Conservation (phyloP, 2,797 vertebrate species). For the Acanthurus leucopareius region DNA sequence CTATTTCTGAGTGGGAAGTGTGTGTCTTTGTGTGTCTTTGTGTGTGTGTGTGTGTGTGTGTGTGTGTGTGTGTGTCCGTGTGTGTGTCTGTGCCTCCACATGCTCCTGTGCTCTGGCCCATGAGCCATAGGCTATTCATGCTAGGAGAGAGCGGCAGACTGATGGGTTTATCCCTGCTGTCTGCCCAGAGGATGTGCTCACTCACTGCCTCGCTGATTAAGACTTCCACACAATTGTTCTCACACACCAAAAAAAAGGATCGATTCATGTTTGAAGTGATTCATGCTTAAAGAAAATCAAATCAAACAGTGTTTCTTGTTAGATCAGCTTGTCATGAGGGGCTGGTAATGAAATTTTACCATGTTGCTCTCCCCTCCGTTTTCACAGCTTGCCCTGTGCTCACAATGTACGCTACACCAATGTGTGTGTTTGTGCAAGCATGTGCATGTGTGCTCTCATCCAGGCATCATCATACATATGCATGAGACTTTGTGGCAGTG, state of each 20-base stretch:
- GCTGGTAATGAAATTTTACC: conserved; percentile 57
- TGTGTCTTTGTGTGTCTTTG: not conserved
- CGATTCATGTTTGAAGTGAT: conserved; percentile 66
- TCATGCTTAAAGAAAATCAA: conserved; percentile 61
- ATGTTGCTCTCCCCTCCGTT: conserved; percentile 19
- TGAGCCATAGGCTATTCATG: conserved; percentile 52
- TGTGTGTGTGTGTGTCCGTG: conserved; percentile 16
- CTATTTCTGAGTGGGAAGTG: conserved; percentile 22
- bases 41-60: conserved; percentile 25
- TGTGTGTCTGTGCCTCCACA: conserved; percentile 5
- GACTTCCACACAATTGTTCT: conserved; percentile 66
- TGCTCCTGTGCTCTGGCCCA: conserved; percentile 49
- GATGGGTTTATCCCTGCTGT: conserved; percentile 67
- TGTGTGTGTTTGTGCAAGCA: conserved; percentile 53
- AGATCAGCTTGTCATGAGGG: conserved; percentile 50
- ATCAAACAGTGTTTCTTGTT: conserved; percentile 52
- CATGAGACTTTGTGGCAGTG: conserved; percentile 71
- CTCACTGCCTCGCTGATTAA: conserved; percentile 71
- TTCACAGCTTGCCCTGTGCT: conserved; percentile 10
- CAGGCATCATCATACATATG: conserved; percentile 76
- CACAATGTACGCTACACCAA: conserved; percentile 22
- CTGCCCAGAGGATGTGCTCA: conserved; percentile 65
- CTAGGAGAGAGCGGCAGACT: conserved; percentile 48
- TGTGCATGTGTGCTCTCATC: conserved; percentile 58
- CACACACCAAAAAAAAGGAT: conserved; percentile 48